Base-by-base conservation (phyloP, 2,797 vertebrate species). In the Tokudaia tokunoshimensis region DNA sequence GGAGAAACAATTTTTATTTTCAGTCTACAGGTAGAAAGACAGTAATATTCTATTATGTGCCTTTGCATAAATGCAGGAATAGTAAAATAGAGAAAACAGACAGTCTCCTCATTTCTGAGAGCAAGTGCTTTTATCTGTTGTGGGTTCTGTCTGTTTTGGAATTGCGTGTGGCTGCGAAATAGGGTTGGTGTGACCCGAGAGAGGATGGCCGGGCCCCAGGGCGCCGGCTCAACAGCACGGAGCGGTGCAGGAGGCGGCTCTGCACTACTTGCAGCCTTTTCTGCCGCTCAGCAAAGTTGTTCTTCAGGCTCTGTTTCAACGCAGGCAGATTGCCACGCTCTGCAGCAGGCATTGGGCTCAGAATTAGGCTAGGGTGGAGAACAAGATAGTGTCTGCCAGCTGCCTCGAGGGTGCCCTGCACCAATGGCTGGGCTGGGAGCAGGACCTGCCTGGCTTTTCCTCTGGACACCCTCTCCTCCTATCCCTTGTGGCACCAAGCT, bases 281-380 rank as follows among this genome's bases (percentile, higher is more conserved):
- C 97, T 99, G 99, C 96, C 99, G 97, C 57, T 99, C 99, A 0
- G 98, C 98, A 1, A 99, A 96, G 90, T 70, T 98, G 86, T 97
- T 98, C 90, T 96, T 98, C 72, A 99, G 93, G 63, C 98, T 99
- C 92, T 98, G 99, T 96, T 98, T 99, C 95, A 99, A 98, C 0
- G 99, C 98, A 0, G 99, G 99, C 50, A 99, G 98, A 59, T 99
- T 97, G 72, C 99, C 97, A 0, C 97, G 97, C 87, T 98, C 98
- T 0, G 96, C 93, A 72, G 91, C 34, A 0, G 98, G 97, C 22
- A 98, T 57, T 4, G 98, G 98, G 81, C 97, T 96, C 41, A 98
- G 97, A 78, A 98, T 97, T 94, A 99, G 99, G 91, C 97, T 97
- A 75, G 55, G 8, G 78, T 20, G 72, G 76, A 29, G 7, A 57